phyloP scores from a whole-genome alignment of 2,797 vertebrate species.

The Parauchenoglanis ngamensis region DNA sequence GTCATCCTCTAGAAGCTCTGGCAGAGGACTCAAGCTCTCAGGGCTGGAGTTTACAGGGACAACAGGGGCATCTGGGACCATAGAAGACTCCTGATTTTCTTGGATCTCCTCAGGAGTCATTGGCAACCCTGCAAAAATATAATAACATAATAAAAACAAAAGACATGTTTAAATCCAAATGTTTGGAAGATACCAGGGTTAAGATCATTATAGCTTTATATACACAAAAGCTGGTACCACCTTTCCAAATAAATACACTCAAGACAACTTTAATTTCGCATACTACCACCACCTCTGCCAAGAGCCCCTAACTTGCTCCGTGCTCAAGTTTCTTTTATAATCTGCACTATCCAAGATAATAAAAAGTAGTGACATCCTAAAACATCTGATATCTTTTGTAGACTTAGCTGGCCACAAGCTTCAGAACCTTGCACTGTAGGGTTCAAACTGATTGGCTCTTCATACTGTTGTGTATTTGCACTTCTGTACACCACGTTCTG shows the following conservation, averaged over 20 bases:
- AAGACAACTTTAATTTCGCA: background rate
- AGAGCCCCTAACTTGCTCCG: background rate
- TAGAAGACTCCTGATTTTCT: slow-evolving; percentile 83
- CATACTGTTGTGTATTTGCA: slow-evolving; percentile 1
- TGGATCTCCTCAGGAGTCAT: slow-evolving; percentile 83
- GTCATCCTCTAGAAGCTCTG: slow-evolving; percentile 65
- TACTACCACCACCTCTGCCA: background rate
- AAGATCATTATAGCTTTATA: background rate
- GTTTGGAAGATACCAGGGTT: background rate
- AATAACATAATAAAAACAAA: background rate
- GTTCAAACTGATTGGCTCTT: background rate
- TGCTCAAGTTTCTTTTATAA: background rate
- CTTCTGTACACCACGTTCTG: slow-evolving; percentile 9
- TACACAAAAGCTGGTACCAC: background rate
- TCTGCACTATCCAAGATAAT: background rate
- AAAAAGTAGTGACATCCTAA: background rate
- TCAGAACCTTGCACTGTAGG: background rate
- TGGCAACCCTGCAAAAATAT: slow-evolving; percentile 58
- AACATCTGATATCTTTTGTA: slow-evolving; percentile 1
- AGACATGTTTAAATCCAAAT: slow-evolving; percentile 1
- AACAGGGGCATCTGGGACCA: slow-evolving; percentile 53
- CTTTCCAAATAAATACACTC: background rate
- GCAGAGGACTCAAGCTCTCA: slow-evolving; percentile 59
- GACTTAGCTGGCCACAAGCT: background rate
- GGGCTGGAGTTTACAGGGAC: slow-evolving; percentile 27